Conservation (phyloP, 1,140 invertebrate species). For the Nasonia vitripennis region DNA sequence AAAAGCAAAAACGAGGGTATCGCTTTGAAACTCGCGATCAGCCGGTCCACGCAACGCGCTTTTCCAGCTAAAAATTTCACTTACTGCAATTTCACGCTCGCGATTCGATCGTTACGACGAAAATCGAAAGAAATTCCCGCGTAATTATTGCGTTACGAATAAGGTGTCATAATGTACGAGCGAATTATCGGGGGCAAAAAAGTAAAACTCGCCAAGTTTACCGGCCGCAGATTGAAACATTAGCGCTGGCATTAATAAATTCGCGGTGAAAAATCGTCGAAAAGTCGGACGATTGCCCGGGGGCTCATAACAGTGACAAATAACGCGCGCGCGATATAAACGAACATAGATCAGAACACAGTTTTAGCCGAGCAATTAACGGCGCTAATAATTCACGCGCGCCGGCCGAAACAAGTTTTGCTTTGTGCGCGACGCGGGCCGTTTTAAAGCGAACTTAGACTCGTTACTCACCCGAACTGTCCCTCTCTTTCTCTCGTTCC, state of each 20-base stretch:
- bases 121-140: no score
- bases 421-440: slow-evolving; percentile 20
- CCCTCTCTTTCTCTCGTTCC: not conserved
- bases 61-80: no score
- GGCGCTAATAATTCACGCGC: slow-evolving; percentile 25
- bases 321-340: not conserved
- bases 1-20: not conserved
- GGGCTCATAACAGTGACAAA: slow-evolving; percentile 16
- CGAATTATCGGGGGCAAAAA: no score
- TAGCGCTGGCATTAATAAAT: not conserved
- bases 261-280: not conserved
- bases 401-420: slow-evolving; percentile 12
- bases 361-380: not conserved
- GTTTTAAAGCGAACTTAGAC: not conserved
- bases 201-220: no score
- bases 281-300: not conserved
- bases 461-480: not conserved
- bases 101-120: no score
- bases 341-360: slow-evolving; percentile 7
- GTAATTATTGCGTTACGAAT: no score
- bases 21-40: no score
- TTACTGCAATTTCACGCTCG: no score
- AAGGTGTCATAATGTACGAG: no score
- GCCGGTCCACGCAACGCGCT: no score
- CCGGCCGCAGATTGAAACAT: not conserved